Base-by-base conservation (phyloP, 2,888 invertebrate genomes). In the Bugula neritina region DNA sequence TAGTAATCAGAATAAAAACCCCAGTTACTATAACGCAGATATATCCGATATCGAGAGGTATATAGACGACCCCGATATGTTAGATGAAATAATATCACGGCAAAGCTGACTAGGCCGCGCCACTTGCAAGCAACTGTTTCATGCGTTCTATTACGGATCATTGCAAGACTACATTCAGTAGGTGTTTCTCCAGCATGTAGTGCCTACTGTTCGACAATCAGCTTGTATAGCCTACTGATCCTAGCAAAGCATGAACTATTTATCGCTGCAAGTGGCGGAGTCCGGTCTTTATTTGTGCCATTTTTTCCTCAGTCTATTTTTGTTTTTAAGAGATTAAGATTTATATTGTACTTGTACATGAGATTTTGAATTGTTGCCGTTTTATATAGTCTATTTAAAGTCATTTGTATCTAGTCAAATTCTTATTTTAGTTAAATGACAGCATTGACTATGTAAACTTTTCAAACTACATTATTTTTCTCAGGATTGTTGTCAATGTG, bases 71-170 rank as follows among this genome's bases (percentile, higher is more conserved):
- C 63, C 63, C 13, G 63, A 25, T 13, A 31, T 34, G 2, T 27
- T 63, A 25, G 34, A 63, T 13, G 63, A 63, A 31, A 34, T 63
- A 27, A 63, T 63, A 2, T 13, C 29, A 25, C 27, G 63, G 63
- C 63, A 63, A 63, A 63, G 63, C 25, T 63, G 63, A 63, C 63
- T 63, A 63, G 63, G 31, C 13, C 63, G 63, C 29, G 63, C 63
- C 63, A 63, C 63, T 31, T 63, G 63, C 31, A 63, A 63, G 63
- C 63, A 63, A 34, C 27, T 63, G 31, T 63, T 63, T 63, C 63
- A 63, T 63, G 63, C 31, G 3, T 63, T 63, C 27, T 63, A 63
- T 63, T 63, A 63, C 63, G 63, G 63, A 29, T 63, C 63, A 5
- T 31, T 63, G 3, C 63, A 31, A 2, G 31, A 27, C 31, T 63